A percentile compares a stretch with the other conserved stretches of the same genome.
These are phyloP conservation scores for Siniperca knerii DNA, from an alignment of 2,113 vertebrate genomes.

Conservation along the genomic window DNA sequence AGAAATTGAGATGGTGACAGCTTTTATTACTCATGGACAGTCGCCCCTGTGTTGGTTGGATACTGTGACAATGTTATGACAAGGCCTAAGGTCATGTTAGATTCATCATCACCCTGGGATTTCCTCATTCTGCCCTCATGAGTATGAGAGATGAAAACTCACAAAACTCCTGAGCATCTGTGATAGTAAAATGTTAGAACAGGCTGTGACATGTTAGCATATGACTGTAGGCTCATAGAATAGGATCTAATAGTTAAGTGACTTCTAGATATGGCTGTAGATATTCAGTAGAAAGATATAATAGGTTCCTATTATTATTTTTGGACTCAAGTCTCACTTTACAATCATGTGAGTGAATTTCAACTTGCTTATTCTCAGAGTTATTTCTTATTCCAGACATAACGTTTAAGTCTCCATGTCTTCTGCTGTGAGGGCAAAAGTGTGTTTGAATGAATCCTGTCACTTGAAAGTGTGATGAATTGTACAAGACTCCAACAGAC, in stretches of 20 bases:
- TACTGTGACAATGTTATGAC: constrained; percentile 74
- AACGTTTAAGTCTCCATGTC: neutral
- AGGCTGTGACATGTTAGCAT: constrained; percentile 1
- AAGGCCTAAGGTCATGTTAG: constrained; percentile 62
- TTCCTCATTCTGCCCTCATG: constrained; percentile 43
- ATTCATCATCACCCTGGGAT: constrained; percentile 69
- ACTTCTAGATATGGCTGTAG: neutral
- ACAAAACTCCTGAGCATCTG: constrained; percentile 28
- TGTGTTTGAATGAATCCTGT: constrained; percentile 26
- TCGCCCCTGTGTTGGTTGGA: constrained; percentile 48
- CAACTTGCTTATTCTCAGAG: neutral
- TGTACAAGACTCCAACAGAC: constrained; percentile 4
- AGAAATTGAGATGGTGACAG: constrained; percentile 59
- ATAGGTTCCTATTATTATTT: neutral
- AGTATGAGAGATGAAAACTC: constrained; percentile 31
- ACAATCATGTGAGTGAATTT: constrained; percentile 8
- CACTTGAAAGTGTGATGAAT: constrained; percentile 6
- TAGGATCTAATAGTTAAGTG: neutral
- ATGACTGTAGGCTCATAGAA: neutral
- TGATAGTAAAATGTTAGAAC: constrained; percentile 19
- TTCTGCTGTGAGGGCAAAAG: constrained; percentile 27
- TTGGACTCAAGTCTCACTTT: neutral
- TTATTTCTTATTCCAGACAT: constrained; percentile 19
- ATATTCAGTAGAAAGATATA: neutral
- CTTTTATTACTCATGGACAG: constrained; percentile 62